Base-by-base conservation (phyloP, 2,888 invertebrate species). In the Actias luna region DNA sequence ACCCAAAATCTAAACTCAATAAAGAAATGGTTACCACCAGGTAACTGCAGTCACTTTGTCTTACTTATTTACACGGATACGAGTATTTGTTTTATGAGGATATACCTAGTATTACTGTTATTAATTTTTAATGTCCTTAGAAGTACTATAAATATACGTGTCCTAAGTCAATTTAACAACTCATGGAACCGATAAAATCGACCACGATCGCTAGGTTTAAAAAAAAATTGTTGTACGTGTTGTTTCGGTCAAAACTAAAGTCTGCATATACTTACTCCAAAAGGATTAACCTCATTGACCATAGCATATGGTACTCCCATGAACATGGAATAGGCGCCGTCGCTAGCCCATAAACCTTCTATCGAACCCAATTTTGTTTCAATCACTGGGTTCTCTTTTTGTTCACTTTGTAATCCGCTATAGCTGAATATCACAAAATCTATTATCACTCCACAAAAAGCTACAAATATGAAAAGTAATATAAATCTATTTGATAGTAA, bases 281-380 rank as follows among this genome's bases (percentile, higher is more conserved):
- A 82, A 33, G 78, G 72, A 60, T 82, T 78, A 0, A 64, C 64
- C 18, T 69, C 39, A 27, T 79, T 66, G 0, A 81, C 75, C 61
- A 67, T 66, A 7, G 74, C 80, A 59, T 74, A 81, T 0, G 82
- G 81, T 63, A 82, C 75, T 10, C 81, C 80, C 60, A 80, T 67
- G 62, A 78, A 82, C 70, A 78, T 75, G 31, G 69, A 63, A 42
- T 77, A 79, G 36, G 74, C 69, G 0, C 76, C 76, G 64, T 78
- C 75, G 12, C 59, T 57, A 16, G 74, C 72, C 27, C 63, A 59
- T 29, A 73, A 55, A 29, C 79, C 79, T 27, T 65, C 62, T n/a
- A 77, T 70, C 59, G 69, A 57, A 2, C 78, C 78, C 14, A 59
- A 12, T 18, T 59, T 63, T 22, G 25, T 67, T 42, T 59, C 50